Conservation (phyloP, 2,797 vertebrate species). For the Gobionotothen gibberifrons region DNA sequence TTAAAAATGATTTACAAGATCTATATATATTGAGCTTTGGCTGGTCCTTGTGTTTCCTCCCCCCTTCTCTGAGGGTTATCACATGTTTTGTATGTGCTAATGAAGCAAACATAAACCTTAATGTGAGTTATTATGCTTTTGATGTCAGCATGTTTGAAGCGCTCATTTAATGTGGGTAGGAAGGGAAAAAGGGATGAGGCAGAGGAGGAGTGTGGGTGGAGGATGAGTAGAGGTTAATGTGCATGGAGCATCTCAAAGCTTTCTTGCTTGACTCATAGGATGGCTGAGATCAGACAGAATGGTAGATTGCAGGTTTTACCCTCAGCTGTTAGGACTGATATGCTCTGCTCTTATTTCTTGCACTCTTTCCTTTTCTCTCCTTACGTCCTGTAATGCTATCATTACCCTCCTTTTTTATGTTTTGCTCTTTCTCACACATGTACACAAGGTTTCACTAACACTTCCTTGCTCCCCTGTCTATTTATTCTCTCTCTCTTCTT, state of each 20-base stretch:
- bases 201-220: conserved; percentile 62
- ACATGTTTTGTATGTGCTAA: conserved; percentile 31
- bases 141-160: conserved; percentile 57
- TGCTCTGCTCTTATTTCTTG: conserved; percentile 42
- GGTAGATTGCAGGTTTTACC: conserved; percentile 73
- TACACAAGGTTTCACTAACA: conserved; percentile 46
- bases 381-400: conserved; percentile 22
- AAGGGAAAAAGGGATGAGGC: conserved; percentile 46
- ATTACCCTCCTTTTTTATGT: conserved; percentile 19
- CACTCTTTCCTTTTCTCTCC: conserved; percentile 25
- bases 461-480: conserved; percentile 51
- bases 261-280: conserved; percentile 66
- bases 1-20: background rate
- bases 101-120: conserved; percentile 46
- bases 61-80: conserved; percentile 20
- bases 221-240: conserved; percentile 72
- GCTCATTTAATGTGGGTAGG: conserved; percentile 53
- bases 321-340: conserved; percentile 62
- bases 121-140: conserved; percentile 54
- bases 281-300: conserved; percentile 75
- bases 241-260: conserved; percentile 69
- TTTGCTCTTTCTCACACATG: conserved; percentile 25
- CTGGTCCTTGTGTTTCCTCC: conserved; percentile 7
- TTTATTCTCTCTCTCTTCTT: conserved; percentile 32
- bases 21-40: background rate